Conservation (phyloP, 1,140 invertebrate species). For the Araneus ventricosus region DNA sequence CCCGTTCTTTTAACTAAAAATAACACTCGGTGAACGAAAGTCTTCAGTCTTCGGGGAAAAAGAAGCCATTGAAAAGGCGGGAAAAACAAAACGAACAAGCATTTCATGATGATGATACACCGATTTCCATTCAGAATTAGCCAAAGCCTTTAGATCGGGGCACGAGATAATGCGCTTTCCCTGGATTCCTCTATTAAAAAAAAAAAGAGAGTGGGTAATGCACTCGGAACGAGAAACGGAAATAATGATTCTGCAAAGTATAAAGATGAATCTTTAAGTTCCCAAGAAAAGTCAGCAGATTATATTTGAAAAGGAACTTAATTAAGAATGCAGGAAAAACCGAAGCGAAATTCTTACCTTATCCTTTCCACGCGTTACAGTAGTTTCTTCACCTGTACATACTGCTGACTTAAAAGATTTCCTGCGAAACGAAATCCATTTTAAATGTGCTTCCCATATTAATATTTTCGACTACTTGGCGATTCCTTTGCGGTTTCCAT, state of each 20-base stretch:
- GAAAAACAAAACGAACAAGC: background rate
- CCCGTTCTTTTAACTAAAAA: conserved; percentile 32
- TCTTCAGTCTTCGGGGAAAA: background rate
- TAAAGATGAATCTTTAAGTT: too few species aligned
- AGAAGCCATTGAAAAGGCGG: background rate
- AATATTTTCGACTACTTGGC: too few species aligned
- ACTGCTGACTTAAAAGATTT: too few species aligned
- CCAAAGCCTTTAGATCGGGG: background rate
- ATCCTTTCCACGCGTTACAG: too few species aligned
- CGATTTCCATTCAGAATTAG: background rate
- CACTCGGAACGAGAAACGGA: background rate
- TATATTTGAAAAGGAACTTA: too few species aligned
- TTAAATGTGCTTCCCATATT: too few species aligned
- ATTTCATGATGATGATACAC: background rate
- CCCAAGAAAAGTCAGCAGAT: too few species aligned
- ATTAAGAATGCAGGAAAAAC: too few species aligned
- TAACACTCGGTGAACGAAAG: conserved; percentile 6
- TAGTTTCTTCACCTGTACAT: too few species aligned
- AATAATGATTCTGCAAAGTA: background rate
- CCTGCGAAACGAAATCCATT: too few species aligned
- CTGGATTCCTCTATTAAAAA: background rate
- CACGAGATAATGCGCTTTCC: background rate
- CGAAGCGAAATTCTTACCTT: too few species aligned
- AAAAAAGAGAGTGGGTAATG: background rate
- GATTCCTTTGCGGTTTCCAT: too few species aligned